Evolutionary conservation across 2,888 invertebrate species (phyloP), one percentile per base, ranked within the genome.

Genomic region (Caenorhabditis becei): DNA sequence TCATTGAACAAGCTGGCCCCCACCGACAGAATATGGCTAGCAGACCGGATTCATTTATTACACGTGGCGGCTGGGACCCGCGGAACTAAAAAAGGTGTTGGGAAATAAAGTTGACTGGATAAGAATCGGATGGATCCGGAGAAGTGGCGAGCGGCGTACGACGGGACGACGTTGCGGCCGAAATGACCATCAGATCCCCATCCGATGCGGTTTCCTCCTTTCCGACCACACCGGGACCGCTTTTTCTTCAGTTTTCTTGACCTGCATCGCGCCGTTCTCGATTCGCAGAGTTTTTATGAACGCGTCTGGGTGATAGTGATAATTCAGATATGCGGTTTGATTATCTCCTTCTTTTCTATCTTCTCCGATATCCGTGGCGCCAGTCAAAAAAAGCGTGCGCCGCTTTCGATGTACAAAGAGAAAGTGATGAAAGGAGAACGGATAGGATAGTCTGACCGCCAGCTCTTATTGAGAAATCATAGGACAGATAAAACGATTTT

Each of bases 201-300:
- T 59, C 51, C 58, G 59, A 56, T 51, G 56, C 59, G 65, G 56
- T 66, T 56, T 49, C 53, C n/a, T 53, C 35, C 44, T 58, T 47
- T 35, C 37, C 74, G 75, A 67, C 75, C 67, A 66, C 67, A 67
- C 75, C 75, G 75, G 67, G 61, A 63, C 77, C 62, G 54, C 77
- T 78, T 78, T 78, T 78, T 78, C 56, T 70, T 49, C 77, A 59
- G 70, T 70, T 70, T 70, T 70, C 70, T 70, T 78, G 77, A 78
- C 77, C 77, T 56, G 77, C 67, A 59, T 65, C 66, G 32, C 49
- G 54, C 61, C 62, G 66, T 54, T 77, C 67, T 67, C 53, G 75
- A 77, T 77, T 35, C 75, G 53, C 75, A n/a, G 54, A 62, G 61
- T 77, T 77, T 77, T 77, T 77, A 67, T 67, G 75, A 54, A 77